phyloP scores from a whole-genome alignment of 2,113 vertebrate species.

The Oryzias curvinotus region DNA sequence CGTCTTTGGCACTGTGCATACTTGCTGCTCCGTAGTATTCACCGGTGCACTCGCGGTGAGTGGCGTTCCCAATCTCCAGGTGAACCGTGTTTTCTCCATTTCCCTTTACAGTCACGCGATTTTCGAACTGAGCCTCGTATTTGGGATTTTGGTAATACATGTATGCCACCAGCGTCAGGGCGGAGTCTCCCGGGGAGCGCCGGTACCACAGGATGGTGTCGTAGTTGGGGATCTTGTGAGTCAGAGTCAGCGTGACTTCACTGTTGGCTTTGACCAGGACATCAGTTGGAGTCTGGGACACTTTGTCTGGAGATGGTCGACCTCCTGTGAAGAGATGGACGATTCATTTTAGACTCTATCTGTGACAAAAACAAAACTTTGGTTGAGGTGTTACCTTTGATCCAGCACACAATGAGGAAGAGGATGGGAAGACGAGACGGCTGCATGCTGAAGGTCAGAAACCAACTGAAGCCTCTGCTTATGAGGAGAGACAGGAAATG shows the following conservation, averaged over 20 bases:
- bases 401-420: slow-evolving; percentile 12
- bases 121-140: slow-evolving; percentile 5
- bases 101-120: slow-evolving; percentile 47
- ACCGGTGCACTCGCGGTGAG: slow-evolving; percentile 33
- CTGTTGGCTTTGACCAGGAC: not conserved
- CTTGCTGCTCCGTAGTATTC: slow-evolving; percentile 66
- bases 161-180: slow-evolving; percentile 45
- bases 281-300: slow-evolving; percentile 47
- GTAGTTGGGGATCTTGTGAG: slow-evolving; percentile 25
- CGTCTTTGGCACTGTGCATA: slow-evolving; percentile 49
- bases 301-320: slow-evolving; percentile 16
- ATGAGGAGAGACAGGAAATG: slow-evolving; percentile 34
- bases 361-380: not conserved
- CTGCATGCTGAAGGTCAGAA: slow-evolving; percentile 39
- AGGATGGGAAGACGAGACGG: slow-evolving; percentile 1
- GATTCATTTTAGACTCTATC: not conserved
- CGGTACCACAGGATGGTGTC: slow-evolving; percentile 63
- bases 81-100: slow-evolving; percentile 28
- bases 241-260: slow-evolving; percentile 26
- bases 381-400: slow-evolving; percentile 29
- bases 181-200: slow-evolving; percentile 24
- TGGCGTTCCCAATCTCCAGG: slow-evolving; percentile 40
- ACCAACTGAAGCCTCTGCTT: not conserved
- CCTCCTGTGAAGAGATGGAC: slow-evolving; percentile 18
- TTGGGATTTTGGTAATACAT: not conserved